Evolutionary conservation across 2,888 invertebrate genomes (phyloP).

Genomic region (Pardosa pseudoannulata): DNA sequence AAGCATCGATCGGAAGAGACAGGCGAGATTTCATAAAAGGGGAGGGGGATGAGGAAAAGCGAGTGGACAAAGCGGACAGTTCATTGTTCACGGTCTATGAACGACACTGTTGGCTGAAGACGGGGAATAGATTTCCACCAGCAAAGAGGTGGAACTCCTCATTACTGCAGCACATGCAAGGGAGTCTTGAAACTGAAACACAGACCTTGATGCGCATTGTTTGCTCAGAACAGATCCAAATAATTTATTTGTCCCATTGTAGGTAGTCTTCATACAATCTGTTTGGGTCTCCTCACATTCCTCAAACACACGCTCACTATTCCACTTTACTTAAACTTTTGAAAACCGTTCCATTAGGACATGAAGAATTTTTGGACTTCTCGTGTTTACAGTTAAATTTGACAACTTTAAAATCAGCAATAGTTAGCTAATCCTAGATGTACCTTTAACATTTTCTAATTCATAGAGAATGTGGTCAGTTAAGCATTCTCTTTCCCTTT

Average conservation of each 20-base stretch:
- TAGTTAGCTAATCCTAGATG: too few relatives aligned
- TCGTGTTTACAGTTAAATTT: too few relatives aligned
- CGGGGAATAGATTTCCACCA: neutral
- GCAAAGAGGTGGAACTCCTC: neutral
- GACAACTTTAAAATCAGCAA: too few relatives aligned
- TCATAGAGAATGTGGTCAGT: too few relatives aligned
- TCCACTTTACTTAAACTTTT: too few relatives aligned
- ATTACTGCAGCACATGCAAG: neutral
- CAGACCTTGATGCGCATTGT: neutral
- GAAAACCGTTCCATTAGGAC: too few relatives aligned
- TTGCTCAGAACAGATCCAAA: neutral
- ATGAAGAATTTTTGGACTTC: too few relatives aligned
- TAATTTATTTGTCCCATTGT: neutral
- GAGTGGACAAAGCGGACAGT: neutral
- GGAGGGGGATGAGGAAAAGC: neutral
- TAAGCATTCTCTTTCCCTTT: too few relatives aligned
- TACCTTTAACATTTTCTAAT: too few relatives aligned
- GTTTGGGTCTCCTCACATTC: too few relatives aligned
- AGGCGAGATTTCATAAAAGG: neutral
- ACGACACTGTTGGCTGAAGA: neutral
- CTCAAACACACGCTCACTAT: too few relatives aligned
- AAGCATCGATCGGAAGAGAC: neutral
- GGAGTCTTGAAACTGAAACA: neutral
- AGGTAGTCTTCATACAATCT: too few relatives aligned
- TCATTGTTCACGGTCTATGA: slow-evolving; percentile 3